Conservation (phyloP, 2,888 invertebrate species). For the Myopa testacea region DNA sequence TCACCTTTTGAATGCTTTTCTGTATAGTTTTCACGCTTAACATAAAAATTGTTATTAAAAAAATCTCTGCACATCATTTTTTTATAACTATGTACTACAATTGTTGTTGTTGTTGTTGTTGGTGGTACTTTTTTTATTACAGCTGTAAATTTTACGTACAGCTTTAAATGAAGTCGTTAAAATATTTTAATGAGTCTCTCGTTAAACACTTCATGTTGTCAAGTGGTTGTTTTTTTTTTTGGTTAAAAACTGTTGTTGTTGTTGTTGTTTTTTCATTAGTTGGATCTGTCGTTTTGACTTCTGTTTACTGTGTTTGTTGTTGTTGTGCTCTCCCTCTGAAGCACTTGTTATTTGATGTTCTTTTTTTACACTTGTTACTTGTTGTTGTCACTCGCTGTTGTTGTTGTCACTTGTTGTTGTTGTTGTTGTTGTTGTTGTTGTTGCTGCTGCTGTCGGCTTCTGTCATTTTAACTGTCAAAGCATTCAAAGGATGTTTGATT, state of each 20-base stretch:
- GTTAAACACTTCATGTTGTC: slow-evolving; percentile 58
- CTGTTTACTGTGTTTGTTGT: slow-evolving; percentile 46
- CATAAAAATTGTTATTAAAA: background rate
- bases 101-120: slow-evolving; percentile 2
- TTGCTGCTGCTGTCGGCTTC: slow-evolving; percentile 48
- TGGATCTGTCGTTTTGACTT: slow-evolving; percentile 24
- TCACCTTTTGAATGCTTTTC: background rate
- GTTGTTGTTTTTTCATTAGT: slow-evolving; percentile 13
- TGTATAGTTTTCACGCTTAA: background rate
- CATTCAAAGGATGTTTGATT: slow-evolving; percentile 63
- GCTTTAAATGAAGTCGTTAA: slow-evolving; percentile 66
- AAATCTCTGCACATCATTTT: background rate
- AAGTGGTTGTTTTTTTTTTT: no score
- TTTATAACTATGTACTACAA: background rate
- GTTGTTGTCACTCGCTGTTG: background rate
- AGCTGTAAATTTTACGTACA: slow-evolving; percentile 54
- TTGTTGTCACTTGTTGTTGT: slow-evolving; percentile 23
- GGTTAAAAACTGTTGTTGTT: slow-evolving; percentile 27
- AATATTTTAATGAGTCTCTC: slow-evolving; percentile 62
- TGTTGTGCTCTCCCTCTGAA: no score
- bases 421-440: slow-evolving; percentile 28
- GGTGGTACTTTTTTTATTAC: slow-evolving; percentile 17
- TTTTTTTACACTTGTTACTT: no score
- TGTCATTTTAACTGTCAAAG: slow-evolving; percentile 46
- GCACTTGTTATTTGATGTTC: no score